Conservation (phyloP, 2,888 invertebrate genomes). For the Lepas anatifera region DNA sequence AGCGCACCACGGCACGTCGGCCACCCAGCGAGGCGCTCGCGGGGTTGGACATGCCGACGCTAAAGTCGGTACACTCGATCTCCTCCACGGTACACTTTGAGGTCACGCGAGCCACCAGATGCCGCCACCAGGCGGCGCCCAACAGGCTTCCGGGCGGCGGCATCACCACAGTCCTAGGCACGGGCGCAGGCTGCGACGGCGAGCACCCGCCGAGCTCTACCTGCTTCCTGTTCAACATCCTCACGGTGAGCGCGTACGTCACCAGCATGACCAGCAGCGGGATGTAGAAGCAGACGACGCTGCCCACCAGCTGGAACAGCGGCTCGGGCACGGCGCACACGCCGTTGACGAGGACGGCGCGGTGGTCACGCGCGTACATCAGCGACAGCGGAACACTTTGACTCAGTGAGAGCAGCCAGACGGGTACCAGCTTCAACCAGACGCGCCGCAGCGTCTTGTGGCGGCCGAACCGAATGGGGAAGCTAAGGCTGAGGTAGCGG, state of each 20-base stretch:
- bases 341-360: conserved; percentile 67
- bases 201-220: conserved; percentile 34
- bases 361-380: conserved; percentile 78
- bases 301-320: conserved; percentile 80
- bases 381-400: conserved; percentile 77
- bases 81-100: not conserved
- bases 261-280: conserved; percentile 88
- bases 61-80: conserved; percentile 6
- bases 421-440: conserved; percentile 78
- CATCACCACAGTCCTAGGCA: conserved; percentile 61
- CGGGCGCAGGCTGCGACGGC: conserved; percentile 42
- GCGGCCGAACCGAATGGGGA: conserved; percentile 84
- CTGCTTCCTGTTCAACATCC: conserved; percentile 67
- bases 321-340: conserved; percentile 80
- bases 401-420: conserved; percentile 83
- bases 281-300: conserved; percentile 90
- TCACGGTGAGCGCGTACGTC: conserved; percentile 85
- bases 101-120: not conserved
- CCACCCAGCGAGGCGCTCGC: conserved; percentile 37
- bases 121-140: conserved; percentile 4
- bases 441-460: conserved; percentile 76
- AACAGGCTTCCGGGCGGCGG: conserved; percentile 11
- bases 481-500: conserved; percentile 77
- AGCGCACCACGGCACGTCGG: not conserved
- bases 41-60: conserved; percentile 35